Evolutionary conservation across 2,113 vertebrate genomes (phyloP), one percentile per base, ranked within the genome.

Genomic region (Oryzias celebensis): DNA sequence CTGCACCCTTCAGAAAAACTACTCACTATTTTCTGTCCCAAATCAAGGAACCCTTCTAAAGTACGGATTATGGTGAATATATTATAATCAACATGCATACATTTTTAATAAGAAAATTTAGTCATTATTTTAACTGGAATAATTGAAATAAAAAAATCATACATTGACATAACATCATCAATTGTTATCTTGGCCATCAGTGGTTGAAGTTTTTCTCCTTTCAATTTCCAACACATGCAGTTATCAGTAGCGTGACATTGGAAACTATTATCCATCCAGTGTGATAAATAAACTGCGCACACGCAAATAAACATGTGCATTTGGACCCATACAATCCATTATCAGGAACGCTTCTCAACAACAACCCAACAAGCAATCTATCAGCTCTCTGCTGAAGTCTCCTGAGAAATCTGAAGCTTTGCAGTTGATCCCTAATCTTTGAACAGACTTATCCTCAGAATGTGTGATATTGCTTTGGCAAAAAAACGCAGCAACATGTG

Each of bases 291-390:
- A 58, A 41, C 2, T 3, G 2, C 2, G 22, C 13, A 18, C 14
- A 15, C 28, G 60, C 36, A 54, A 23, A 76, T 41, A 23, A n/a
- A 53, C 59, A 67, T 13, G 36, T 36, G 36, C 36, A 12, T 36
- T 36, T 51, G 52, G 10, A 7, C 45, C 4, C 22, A 5, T 50
- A 13, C 12, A 24, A 22, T 63, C 59, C 31, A 26, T 63, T 52
- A 1, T 23, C 12, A 26, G 6, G 22, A 48, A 58, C 49, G 36
- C 8, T 36, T 36, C 36, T 36, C 3, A 4, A 41, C 36, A 66
- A 52, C 55, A 68, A 23, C 26, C 22, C 18, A 75, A 75, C 73
- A 66, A 70, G 75, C 68, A 51, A 43, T 43, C 56, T 36, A 45
- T 45, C 10, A 22, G 52, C 49, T 16, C 7, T 46, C 44, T 31